phyloP scores from a whole-genome alignment of 2,113 vertebrate species.

The Danionella cerebrum region DNA sequence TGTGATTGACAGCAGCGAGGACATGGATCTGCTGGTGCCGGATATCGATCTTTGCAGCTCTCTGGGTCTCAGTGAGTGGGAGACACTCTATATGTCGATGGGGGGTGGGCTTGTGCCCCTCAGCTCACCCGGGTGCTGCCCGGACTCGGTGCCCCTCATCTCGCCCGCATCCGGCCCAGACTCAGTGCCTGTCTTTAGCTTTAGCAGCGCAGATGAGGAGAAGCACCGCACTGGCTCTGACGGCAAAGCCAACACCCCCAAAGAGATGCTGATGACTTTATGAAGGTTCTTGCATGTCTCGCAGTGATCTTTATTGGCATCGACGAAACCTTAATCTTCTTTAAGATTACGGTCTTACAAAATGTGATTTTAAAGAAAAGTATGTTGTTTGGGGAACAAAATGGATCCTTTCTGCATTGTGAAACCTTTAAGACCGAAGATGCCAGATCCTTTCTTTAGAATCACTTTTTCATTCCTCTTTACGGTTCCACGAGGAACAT shows the following conservation, averaged over 20 bases:
- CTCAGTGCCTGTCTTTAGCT: conserved; percentile 77
- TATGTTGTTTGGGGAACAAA: too few relatives aligned
- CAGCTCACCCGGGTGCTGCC: conserved; percentile 80
- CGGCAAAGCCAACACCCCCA: conserved; percentile 38
- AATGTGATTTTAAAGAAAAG: too few relatives aligned
- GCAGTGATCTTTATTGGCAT: too few relatives aligned
- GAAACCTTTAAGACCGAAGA: too few relatives aligned
- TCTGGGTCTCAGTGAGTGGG: conserved; percentile 88
- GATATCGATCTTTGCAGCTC: conserved; percentile 85
- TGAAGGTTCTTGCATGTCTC: conserved; percentile 38
- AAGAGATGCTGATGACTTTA: conserved; percentile 68
- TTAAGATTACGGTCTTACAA: too few relatives aligned
- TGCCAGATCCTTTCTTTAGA: too few relatives aligned
- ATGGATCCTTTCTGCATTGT: too few relatives aligned
- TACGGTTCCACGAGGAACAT: background rate
- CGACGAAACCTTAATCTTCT: too few relatives aligned
- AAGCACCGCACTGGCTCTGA: conserved; percentile 73
- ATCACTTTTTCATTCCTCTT: too few relatives aligned
- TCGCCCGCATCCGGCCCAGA: conserved; percentile 76
- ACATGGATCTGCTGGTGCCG: conserved; percentile 80
- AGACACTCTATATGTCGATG: conserved; percentile 79
- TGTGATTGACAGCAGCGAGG: conserved; percentile 58
- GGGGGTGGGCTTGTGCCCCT: conserved; percentile 80
- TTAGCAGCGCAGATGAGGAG: conserved; percentile 81
- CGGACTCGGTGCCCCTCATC: too few relatives aligned